phyloP scores from a whole-genome alignment of 2,113 vertebrate species.

The Nestor notabilis region DNA sequence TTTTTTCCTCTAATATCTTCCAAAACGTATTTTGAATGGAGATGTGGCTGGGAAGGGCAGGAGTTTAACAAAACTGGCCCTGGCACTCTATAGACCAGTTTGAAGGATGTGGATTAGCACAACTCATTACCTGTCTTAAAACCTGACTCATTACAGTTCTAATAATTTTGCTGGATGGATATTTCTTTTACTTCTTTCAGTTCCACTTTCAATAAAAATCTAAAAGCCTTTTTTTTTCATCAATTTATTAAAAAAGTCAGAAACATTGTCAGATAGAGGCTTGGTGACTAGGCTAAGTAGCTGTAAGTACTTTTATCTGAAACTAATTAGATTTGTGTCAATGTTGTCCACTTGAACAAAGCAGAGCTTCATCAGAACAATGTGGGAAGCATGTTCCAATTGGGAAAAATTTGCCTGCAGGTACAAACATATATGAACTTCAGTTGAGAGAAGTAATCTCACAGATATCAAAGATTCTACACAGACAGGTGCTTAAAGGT shows the following conservation, averaged over 20 bases:
- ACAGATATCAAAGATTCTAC: not conserved
- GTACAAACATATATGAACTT: not conserved
- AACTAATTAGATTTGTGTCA: conserved; percentile 16
- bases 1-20: not conserved
- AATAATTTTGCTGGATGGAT: not conserved
- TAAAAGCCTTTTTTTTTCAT: not conserved
- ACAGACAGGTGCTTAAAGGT: not conserved
- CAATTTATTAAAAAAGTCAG: not conserved
- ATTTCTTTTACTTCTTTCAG: not conserved
- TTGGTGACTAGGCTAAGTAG: not conserved
- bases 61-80: not conserved
- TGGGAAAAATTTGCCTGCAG: conserved; percentile 13
- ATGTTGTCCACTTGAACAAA: not conserved
- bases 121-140: not conserved
- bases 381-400: not conserved
- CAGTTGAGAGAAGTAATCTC: not conserved
- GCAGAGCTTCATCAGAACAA: not conserved
- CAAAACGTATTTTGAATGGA: not conserved
- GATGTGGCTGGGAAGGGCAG: not conserved
- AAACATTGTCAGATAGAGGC: not conserved
- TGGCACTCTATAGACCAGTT: not conserved
- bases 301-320: not conserved
- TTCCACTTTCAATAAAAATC: not conserved
- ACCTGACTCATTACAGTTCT: not conserved
- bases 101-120: not conserved